These are phyloP conservation scores for Belonocnema kinseyi DNA, from an alignment of 1,140 invertebrate species.

Conservation along the genomic window DNA sequence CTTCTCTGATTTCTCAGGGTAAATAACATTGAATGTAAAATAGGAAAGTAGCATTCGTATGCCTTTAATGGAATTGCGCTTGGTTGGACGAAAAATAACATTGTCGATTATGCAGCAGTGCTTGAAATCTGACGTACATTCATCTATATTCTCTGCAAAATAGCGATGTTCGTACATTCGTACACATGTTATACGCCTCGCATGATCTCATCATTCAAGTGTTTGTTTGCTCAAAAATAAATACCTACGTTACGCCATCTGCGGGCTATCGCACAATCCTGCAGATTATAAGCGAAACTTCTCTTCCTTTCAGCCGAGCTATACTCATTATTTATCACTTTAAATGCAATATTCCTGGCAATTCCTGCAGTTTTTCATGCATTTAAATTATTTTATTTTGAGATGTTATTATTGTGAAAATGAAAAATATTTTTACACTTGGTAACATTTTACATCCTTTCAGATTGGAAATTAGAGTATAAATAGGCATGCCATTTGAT, in stretches of 20 bases:
- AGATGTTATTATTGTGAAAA: too few relatives aligned
- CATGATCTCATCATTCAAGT: conserved; percentile 66
- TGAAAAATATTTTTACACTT: not conserved
- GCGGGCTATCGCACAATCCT: conserved; percentile 39
- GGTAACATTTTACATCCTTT: not conserved
- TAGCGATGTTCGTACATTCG: conserved; percentile 42
- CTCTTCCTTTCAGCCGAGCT: too few relatives aligned
- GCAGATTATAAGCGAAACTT: not conserved
- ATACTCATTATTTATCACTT: too few relatives aligned
- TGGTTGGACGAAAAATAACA: not conserved
- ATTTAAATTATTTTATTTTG: too few relatives aligned
- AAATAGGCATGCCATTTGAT: too few relatives aligned
- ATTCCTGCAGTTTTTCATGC: too few relatives aligned
- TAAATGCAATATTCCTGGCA: too few relatives aligned
- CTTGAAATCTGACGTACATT: not conserved
- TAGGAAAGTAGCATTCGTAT: not conserved
- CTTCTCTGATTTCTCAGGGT: conserved; percentile 41
- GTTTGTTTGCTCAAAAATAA: conserved; percentile 70
- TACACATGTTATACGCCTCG: conserved; percentile 39
- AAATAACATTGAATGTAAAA: conserved; percentile 50
- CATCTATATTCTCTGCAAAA: too few relatives aligned
- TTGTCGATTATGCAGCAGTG: not conserved
- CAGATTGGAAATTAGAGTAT: not conserved
- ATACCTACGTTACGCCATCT: conserved; percentile 64
- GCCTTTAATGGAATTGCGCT: not conserved